These are phyloP conservation scores for Mesopsocus fuscifrons DNA, from an alignment of 2,888 invertebrate genomes.

Conservation along the genomic window DNA sequence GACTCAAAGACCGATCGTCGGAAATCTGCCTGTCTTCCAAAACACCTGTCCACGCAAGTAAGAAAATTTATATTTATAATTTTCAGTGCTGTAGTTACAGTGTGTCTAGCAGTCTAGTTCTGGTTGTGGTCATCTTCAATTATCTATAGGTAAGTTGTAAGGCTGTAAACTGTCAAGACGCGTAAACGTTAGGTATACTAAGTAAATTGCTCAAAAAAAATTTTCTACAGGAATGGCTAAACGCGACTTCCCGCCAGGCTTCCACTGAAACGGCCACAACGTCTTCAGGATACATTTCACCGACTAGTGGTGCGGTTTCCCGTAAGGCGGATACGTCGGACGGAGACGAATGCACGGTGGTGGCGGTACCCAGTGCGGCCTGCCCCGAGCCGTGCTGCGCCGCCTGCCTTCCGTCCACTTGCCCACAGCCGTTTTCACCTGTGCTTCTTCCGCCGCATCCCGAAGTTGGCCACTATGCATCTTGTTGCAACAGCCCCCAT, in stretches of 20 bases:
- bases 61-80: too few relatives aligned
- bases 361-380: background rate
- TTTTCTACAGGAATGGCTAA: constrained; percentile 7
- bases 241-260: constrained; percentile 10
- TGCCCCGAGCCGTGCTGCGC: constrained; percentile 4
- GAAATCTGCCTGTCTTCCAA: constrained; percentile 9
- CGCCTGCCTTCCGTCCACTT: constrained; percentile 6
- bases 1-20: background rate
- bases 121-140: too few relatives aligned
- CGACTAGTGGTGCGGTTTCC: background rate
- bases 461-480: constrained; percentile 3
- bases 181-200: too few relatives aligned
- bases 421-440: constrained; percentile 1
- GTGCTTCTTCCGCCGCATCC: constrained; percentile 1
- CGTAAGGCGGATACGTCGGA: background rate
- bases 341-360: constrained; percentile 2
- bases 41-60: constrained; percentile 5
- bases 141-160: too few relatives aligned
- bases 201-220: too few relatives aligned
- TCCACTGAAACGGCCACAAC: constrained; percentile 8
- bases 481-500: constrained; percentile 7
- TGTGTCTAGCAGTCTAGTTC: too few relatives aligned
- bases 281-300: constrained; percentile 7
- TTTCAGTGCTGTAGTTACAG: too few relatives aligned
- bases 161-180: too few relatives aligned